These are phyloP conservation scores for Scaptomyza polygonia DNA, from an alignment of 2,888 invertebrate genomes.

Conservation along the genomic window DNA sequence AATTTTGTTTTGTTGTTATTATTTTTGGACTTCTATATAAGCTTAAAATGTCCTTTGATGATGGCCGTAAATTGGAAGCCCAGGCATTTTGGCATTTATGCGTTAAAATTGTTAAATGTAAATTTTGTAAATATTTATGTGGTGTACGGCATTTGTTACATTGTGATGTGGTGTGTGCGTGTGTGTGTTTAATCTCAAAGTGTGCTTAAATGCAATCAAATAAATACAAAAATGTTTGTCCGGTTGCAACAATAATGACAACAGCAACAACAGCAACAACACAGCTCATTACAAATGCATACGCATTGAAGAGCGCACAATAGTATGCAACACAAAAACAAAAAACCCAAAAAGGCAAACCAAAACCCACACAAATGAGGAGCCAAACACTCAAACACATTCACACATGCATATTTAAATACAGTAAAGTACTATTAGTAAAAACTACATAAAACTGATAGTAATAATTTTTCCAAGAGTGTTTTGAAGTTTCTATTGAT, in stretches of 20 bases:
- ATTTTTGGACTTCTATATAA: constrained; percentile 24
- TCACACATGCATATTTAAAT: constrained; percentile 15
- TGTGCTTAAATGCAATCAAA: constrained; percentile 41
- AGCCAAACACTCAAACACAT: constrained; percentile 1
- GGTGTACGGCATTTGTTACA: constrained; percentile 31
- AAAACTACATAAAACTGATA: not conserved
- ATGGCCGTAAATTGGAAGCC: constrained; percentile 28
- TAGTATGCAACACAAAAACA: constrained; percentile 32
- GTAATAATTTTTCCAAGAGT: not conserved
- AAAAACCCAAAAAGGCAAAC: constrained; percentile 30
- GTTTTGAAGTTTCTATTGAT: no score
- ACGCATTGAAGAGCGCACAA: constrained; percentile 36
- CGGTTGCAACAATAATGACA: constrained; percentile 16
- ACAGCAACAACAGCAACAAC: not conserved
- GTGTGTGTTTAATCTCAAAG: constrained; percentile 33
- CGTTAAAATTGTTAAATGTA: constrained; percentile 31
- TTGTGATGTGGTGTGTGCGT: not conserved
- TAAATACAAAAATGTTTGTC: constrained; percentile 48
- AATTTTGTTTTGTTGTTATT: constrained; percentile 18
- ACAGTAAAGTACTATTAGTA: not conserved
- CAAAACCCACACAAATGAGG: constrained; percentile 46
- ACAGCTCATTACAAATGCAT: constrained; percentile 61
- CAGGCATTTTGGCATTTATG: constrained; percentile 30
- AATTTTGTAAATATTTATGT: constrained; percentile 57
- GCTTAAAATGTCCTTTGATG: constrained; percentile 34